Percentiles rank a stretch among this genome's conserved stretches.
Conservation (phyloP, 2,113 vertebrate species). For the Alaudala cheleensis region DNA sequence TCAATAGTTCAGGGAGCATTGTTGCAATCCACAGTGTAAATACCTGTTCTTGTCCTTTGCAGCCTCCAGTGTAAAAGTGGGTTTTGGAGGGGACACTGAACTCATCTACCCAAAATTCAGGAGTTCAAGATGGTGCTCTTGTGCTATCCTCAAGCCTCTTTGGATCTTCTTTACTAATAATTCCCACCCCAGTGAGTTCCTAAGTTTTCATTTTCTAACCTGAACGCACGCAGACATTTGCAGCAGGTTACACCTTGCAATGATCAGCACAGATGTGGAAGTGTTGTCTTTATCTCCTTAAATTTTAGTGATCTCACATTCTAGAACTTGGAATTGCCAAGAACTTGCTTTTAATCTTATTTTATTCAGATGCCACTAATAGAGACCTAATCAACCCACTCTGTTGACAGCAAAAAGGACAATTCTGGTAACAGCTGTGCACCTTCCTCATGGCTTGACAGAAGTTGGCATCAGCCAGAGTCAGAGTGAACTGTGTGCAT, state of each 20-base stretch:
- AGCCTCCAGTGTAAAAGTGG: neutral
- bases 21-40: neutral
- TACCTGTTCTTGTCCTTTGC: neutral
- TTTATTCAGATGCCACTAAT: neutral
- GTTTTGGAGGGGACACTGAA: neutral
- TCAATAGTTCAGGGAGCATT: neutral
- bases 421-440: neutral
- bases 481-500: neutral
- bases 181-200: neutral
- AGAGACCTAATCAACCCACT: neutral
- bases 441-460: neutral
- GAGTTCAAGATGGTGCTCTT: neutral
- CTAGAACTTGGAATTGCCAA: neutral
- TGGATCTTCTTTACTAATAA: neutral
- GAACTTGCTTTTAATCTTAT: neutral
- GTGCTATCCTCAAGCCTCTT: neutral
- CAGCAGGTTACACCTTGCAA: neutral
- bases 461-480: neutral
- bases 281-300: neutral
- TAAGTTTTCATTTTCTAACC: neutral
- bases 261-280: neutral
- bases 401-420: neutral
- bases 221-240: neutral
- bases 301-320: neutral
- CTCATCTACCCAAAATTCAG: neutral